Base-by-base conservation (phyloP, 2,888 invertebrate genomes). In the Embidobia sp. region DNA sequence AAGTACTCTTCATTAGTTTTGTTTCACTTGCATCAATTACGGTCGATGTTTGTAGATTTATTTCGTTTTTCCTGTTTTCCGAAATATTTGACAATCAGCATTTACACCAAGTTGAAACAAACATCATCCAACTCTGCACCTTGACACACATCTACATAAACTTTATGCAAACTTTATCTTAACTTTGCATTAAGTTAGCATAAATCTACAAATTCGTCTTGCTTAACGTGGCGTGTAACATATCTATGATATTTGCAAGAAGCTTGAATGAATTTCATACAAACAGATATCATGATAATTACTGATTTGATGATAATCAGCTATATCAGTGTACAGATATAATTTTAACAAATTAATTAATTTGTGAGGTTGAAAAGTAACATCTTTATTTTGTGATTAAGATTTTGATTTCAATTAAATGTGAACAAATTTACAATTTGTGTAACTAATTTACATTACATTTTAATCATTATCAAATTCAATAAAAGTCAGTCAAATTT, bases 71-170 rank as follows among this genome's bases (percentile, higher is more conserved):
- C 6, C 22, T 22, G 22, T 22, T 22, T 22, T 4, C 22, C n/a
- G n/a, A n/a, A 6, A 22, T 22, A 3, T 22, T 22, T 4, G 10
- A n/a, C 33, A 33, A 33, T 33, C 33, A 10, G 3, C 8, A 10
- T 10, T 3, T 10, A 10, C 4, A 4, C 8, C 33, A 4, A n/a
- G 10, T 33, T 33, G 1, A 1, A 33, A 10, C 33, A 10, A 33
- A 33, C 10, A 33, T 33, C 10, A 8, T 8, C n/a, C 33, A 33
- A n/a, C 18, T 4, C 4, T 42, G 42, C 19, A 19, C 44, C 19
- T 49, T 26, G 33, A n/a, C n/a, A 33, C 18, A 49, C 11, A 22
- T 51, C 16, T 35, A 7, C 13, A 35, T 35, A 29, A 51, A 51
- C 35, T 22, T 19, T 10, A 40, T 11, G 42, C 40, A 40, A 55